phyloP scores from a whole-genome alignment of 2,888 invertebrate species.

The Parnassius smintheus region DNA sequence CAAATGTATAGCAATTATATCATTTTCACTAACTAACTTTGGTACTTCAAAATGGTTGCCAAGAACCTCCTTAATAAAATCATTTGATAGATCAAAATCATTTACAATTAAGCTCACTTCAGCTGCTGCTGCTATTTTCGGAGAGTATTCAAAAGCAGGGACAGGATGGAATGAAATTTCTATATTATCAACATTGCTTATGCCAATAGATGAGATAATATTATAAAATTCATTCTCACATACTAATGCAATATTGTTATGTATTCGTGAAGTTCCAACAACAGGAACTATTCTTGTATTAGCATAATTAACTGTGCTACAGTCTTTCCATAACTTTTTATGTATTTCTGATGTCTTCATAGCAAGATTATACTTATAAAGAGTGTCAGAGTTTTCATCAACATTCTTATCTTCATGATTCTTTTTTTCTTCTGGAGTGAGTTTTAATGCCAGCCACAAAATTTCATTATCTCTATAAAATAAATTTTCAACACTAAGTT shows the following conservation, averaged over 20 bases:
- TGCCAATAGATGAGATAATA: constrained; percentile 52
- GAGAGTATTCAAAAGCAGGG: constrained; percentile 57
- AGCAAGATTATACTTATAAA: constrained; percentile 52
- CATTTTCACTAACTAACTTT: constrained; percentile 82
- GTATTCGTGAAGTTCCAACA: constrained; percentile 53
- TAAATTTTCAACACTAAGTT: constrained; percentile 67
- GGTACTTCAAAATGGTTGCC: constrained; percentile 86
- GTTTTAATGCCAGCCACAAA: constrained; percentile 65
- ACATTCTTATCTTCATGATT: constrained; percentile 43
- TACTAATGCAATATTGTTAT: constrained; percentile 49
- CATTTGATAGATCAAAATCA: constrained; percentile 67
- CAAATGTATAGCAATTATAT: constrained; percentile 84
- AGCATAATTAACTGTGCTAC: constrained; percentile 41
- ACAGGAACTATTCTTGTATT: constrained; percentile 64
- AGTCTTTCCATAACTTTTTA: constrained; percentile 58
- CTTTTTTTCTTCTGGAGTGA: constrained; percentile 50
- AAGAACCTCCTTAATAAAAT: constrained; percentile 81
- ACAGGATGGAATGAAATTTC: constrained; percentile 63
- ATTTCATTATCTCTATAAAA: constrained; percentile 71
- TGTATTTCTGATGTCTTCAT: constrained; percentile 64
- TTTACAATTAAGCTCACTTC: constrained; percentile 66
- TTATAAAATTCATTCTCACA: constrained; percentile 65
- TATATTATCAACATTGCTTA: constrained; percentile 43
- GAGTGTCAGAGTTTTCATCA: constrained; percentile 36
- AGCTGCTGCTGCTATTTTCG: constrained; percentile 65